phyloP scores from a whole-genome alignment of 2,797 vertebrate genomes.

The Salarias fasciatus region DNA sequence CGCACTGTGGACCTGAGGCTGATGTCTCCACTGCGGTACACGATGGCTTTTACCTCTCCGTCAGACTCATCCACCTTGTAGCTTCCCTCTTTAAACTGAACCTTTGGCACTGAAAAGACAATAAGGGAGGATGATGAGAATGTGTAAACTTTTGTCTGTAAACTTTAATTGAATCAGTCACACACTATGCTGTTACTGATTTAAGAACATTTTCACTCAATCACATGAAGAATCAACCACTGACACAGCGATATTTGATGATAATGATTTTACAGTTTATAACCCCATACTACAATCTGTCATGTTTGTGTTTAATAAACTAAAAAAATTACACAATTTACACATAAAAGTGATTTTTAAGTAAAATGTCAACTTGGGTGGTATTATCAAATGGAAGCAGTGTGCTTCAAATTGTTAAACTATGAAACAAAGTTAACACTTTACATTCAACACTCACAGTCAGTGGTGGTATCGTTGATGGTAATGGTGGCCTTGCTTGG shows the following conservation, averaged over 20 bases:
- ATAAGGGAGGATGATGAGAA: no score
- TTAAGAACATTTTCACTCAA: no score
- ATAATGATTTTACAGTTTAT: no score
- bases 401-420: no score
- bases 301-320: no score
- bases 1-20: conserved; percentile 80
- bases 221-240: no score
- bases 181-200: no score
- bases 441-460: conserved; percentile 75
- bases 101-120: conserved; percentile 81
- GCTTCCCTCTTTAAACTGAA: conserved; percentile 84
- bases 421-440: background rate
- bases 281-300: no score
- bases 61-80: conserved; percentile 86
- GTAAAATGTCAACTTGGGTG: background rate
- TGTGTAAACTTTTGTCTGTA: no score
- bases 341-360: background rate
- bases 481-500: conserved; percentile 87
- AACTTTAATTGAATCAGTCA: no score
- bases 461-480: conserved; percentile 85
- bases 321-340: conserved; percentile 4
- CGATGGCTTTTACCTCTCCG: conserved; percentile 72
- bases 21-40: conserved; percentile 86
- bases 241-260: no score
- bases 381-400: no score